Base-by-base conservation (phyloP, 2,888 invertebrate species). In the Tachina lurida region DNA sequence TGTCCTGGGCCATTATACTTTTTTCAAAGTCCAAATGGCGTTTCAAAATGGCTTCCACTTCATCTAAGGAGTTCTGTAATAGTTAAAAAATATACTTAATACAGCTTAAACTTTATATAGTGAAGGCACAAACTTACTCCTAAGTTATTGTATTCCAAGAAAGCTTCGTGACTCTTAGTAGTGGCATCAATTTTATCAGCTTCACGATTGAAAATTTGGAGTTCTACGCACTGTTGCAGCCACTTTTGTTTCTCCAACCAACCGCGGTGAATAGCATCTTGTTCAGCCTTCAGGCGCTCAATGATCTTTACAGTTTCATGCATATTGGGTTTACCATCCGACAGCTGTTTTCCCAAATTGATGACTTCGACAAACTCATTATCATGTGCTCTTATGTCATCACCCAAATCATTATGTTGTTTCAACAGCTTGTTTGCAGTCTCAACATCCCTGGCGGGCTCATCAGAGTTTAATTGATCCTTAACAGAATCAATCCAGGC, bases 161-260 rank as follows among this genome's bases (percentile, higher is more conserved):
- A 98, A 0, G 98, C 97, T 91, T 98, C 97, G 91, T 99, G 98
- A 17, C 98, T 97, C 76, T 97, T 97, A 68, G 97, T 98, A 13
- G 97, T 96, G 0, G 99, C 98, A 93, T 99, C 99, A 87, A 99
- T 97, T 91, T 98, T 97, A 92, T 99, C 99, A 0, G 98, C 98
- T 92, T 99, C 99, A 54, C 98, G 95, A 93, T 98, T 98, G 93
- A 98, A 98, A 87, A 96, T 95, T 93, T 97, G 98, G 84, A 99
- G 93, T 88, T 98, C 97, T 47, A 97, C 95, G 87, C 97, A 96
- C 91, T 99, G 98, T 88, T 96, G 95, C 81, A 99, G 93, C 94
- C 96, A 96, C 65, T 96, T 95, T 78, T 98, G 96, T 91, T 98
- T 98, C 79, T 96, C 96, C 65, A 95, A 93, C 97, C 98, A 98